Evolutionary conservation across 2,113 vertebrate species (phyloP).

Genomic region (Mixornis gularis): DNA sequence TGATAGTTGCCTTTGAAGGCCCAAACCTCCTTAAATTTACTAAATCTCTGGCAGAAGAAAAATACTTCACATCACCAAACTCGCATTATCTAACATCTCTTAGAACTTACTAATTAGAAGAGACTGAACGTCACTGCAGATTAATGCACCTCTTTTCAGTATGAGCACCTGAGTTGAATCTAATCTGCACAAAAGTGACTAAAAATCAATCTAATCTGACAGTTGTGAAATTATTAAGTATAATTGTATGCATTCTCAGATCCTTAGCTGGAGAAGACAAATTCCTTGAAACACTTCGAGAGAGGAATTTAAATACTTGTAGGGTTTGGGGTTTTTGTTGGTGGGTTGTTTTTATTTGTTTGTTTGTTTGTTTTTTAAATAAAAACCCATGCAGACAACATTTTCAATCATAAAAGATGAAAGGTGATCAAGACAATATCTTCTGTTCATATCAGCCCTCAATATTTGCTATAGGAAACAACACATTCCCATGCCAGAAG

Average conservation of each 20-base stretch:
- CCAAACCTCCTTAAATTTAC: not conserved
- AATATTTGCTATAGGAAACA: slow-evolving; percentile 50
- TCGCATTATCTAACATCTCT: not conserved
- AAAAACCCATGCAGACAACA: not conserved
- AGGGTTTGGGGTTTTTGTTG: not conserved
- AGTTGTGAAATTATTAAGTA: slow-evolving; percentile 43
- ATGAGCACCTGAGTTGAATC: slow-evolving; percentile 52
- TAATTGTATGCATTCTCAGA: slow-evolving; percentile 26
- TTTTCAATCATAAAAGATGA: not conserved
- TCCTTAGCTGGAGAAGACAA: not conserved
- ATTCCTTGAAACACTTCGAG: not conserved
- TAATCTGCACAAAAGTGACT: slow-evolving; percentile 37
- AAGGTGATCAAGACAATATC: not conserved
- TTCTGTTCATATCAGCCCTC: not conserved
- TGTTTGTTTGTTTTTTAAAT: not conserved
- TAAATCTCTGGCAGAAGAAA: not conserved
- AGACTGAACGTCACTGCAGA: slow-evolving; percentile 43
- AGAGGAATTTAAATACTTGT: not conserved
- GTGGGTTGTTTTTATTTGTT: too few relatives aligned
- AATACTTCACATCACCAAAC: not conserved
- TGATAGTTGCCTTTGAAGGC: not conserved
- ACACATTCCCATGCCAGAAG: not conserved
- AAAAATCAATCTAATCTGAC: slow-evolving; percentile 62
- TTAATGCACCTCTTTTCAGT: slow-evolving; percentile 44
- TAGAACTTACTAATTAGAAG: slow-evolving; percentile 26